A percentile compares a stretch with the other conserved stretches of the same genome.
These are phyloP conservation scores for Tenthredo scrophulariae DNA, from an alignment of 2,888 invertebrate genomes.

Conservation along the genomic window DNA sequence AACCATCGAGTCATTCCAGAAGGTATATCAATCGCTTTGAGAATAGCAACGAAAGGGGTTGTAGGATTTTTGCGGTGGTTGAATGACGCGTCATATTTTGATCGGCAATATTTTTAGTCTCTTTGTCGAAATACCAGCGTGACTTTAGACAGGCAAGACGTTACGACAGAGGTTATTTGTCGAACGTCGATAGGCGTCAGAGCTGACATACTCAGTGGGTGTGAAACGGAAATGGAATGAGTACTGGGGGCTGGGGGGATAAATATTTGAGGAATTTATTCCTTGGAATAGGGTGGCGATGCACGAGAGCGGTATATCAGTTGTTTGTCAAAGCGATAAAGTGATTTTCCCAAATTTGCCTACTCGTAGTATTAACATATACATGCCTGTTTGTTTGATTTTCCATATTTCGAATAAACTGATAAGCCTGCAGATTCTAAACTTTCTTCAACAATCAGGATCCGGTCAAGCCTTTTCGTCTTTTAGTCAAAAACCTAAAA, in stretches of 20 bases:
- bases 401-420: background rate
- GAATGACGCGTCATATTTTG: conserved; percentile 30
- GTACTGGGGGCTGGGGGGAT: conserved; percentile 65
- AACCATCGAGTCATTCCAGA: background rate
- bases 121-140: background rate
- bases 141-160: conserved; percentile 29
- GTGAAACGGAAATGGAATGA: conserved; percentile 70
- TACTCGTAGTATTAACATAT: conserved; percentile 21
- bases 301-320: conserved; percentile 65
- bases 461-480: background rate
- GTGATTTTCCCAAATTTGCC: conserved; percentile 74
- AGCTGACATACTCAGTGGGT: conserved; percentile 73
- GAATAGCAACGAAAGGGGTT: background rate
- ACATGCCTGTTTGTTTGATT: background rate
- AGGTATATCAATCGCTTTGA: background rate
- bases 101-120: conserved; percentile 7
- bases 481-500: background rate
- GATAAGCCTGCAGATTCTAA: background rate
- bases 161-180: conserved; percentile 71
- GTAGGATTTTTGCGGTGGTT: conserved; percentile 36
- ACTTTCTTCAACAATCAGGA: background rate
- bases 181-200: conserved; percentile 76
- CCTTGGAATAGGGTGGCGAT: conserved; percentile 62
- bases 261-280: conserved; percentile 78
- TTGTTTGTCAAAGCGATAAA: conserved; percentile 73